These are phyloP conservation scores for Pomatostomus ruficeps DNA, from an alignment of 2,113 vertebrate genomes.

Conservation along the genomic window DNA sequence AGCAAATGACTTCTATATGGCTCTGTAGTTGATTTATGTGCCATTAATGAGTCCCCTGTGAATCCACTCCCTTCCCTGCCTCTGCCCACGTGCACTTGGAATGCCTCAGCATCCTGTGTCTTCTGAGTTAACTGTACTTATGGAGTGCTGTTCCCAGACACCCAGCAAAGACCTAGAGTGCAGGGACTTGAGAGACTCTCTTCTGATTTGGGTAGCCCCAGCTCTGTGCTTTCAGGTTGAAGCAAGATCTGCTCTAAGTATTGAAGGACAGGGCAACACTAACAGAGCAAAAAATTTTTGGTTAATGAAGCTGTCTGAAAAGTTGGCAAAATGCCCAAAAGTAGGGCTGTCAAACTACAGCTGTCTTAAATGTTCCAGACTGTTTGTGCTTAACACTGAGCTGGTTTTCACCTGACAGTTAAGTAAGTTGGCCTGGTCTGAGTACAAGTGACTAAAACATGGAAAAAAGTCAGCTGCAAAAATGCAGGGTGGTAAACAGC, in stretches of 20 bases:
- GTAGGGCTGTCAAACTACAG: not conserved
- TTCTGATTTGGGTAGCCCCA: not conserved
- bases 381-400: not conserved
- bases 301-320: not conserved
- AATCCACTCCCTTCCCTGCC: not conserved
- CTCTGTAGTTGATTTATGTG: not conserved
- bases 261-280: not conserved
- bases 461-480: not conserved
- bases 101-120: not conserved
- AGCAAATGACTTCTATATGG: not conserved
- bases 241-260: not conserved
- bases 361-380: not conserved
- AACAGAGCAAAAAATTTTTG: not conserved
- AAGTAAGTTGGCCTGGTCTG: not conserved
- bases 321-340: not conserved
- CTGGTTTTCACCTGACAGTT: not conserved
- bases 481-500: not conserved
- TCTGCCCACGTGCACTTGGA: rapidly evolving
- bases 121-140: not conserved
- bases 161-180: not conserved
- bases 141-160: not conserved
- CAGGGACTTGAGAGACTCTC: not conserved
- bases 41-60: not conserved
- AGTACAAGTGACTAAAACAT: not conserved
- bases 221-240: not conserved